Evolutionary conservation across 1,140 invertebrate species (phyloP).

Genomic region (Venustaconcha ellipsiformis): DNA sequence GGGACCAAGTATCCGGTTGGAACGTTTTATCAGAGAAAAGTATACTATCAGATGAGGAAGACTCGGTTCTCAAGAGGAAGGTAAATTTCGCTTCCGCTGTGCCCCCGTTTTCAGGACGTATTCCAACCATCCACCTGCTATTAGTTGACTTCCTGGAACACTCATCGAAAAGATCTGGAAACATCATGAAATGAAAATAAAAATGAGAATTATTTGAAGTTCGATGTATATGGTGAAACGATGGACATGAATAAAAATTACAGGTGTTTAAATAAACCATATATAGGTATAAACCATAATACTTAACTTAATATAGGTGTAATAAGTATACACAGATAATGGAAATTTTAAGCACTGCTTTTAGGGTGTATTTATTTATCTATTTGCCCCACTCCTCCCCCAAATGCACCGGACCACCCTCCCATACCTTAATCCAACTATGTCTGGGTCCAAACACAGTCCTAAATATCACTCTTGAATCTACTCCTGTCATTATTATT

Average conservation of each 20-base stretch:
- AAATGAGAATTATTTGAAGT: conserved; percentile 1
- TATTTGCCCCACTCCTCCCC: no score
- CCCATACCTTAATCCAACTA: no score
- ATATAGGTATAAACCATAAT: no score
- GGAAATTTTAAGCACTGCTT: not conserved
- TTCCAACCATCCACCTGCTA: conserved; percentile 36
- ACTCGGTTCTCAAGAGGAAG: conserved; percentile 43
- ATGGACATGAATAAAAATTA: no score
- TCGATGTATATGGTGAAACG: not conserved
- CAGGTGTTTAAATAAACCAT: no score
- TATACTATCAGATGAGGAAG: conserved; percentile 13
- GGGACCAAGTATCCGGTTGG: conserved; percentile 33
- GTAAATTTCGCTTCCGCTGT: conserved; percentile 24
- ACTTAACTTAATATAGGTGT: not conserved
- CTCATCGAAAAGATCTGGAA: conserved; percentile 41
- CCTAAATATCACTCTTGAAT: no score
- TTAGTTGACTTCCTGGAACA: conserved; percentile 17
- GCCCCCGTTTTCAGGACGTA: conserved; percentile 21
- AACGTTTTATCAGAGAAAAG: conserved; percentile 34
- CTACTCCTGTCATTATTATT: no score
- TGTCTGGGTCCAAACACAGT: no score
- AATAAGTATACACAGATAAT: not conserved
- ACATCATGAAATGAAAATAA: not conserved
- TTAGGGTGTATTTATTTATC: no score
- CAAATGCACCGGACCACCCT: no score